Evolutionary conservation across 1,140 invertebrate genomes (phyloP).

Genomic region (Procambarus clarkii): DNA sequence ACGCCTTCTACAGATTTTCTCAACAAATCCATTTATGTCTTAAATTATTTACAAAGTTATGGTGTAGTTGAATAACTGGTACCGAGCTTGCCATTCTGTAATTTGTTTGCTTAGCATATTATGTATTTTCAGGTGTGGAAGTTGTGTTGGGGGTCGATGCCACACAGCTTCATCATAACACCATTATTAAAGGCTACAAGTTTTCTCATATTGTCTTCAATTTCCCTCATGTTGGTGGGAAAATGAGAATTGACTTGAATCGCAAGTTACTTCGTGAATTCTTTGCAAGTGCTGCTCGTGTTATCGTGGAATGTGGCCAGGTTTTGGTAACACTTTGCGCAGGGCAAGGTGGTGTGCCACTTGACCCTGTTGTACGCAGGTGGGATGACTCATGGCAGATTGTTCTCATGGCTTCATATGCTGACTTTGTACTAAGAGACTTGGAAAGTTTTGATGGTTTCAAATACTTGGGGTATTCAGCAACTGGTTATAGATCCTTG

Average conservation of each 20-base stretch:
- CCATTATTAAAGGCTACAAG: conserved; percentile 53
- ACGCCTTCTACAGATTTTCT: too few species aligned
- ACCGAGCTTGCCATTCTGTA: too few species aligned
- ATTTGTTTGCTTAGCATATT: background rate
- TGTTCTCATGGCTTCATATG: conserved; percentile 80
- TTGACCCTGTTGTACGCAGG: conserved; percentile 77
- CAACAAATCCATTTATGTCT: too few species aligned
- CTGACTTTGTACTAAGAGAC: conserved; percentile 77
- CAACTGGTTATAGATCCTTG: conserved; percentile 79
- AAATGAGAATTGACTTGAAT: conserved; percentile 82
- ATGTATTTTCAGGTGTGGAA: conserved; percentile 46
- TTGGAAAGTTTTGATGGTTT: conserved; percentile 76
- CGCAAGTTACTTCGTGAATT: conserved; percentile 79
- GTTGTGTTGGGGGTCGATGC: conserved; percentile 53
- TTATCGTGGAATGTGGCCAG: conserved; percentile 75
- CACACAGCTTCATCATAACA: conserved; percentile 43
- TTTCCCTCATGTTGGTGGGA: conserved; percentile 82
- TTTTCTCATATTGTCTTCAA: conserved; percentile 81
- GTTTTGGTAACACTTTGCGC: conserved; percentile 80
- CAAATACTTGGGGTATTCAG: conserved; percentile 75
- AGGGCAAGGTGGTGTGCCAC: conserved; percentile 81
- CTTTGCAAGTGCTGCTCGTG: conserved; percentile 77
- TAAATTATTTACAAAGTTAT: too few species aligned
- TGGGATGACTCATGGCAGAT: conserved; percentile 83
- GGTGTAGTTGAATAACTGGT: too few species aligned